Evolutionary conservation across 2,888 invertebrate genomes (phyloP).

Genomic region (Vannuccia rotundouncinata): DNA sequence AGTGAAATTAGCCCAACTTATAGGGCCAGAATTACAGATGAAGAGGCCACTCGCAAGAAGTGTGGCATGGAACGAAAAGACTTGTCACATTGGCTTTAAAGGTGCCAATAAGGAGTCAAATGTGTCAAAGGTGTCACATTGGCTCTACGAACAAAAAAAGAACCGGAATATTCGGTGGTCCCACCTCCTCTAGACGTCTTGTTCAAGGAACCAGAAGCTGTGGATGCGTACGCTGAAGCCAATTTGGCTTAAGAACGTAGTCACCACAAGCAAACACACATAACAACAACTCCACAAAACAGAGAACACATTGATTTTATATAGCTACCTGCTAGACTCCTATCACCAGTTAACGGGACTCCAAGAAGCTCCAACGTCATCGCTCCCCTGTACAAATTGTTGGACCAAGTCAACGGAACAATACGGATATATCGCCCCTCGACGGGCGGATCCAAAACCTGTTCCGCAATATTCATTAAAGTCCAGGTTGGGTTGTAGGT

Average conservation of each 20-base stretch:
- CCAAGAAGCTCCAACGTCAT: background rate
- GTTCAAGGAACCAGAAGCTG: background rate
- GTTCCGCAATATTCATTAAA: no score
- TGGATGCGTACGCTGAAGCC: background rate
- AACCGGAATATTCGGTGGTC: background rate
- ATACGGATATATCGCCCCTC: no score
- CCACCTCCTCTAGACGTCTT: background rate
- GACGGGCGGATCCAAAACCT: no score
- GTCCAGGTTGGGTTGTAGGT: no score
- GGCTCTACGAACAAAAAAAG: background rate
- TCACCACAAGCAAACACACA: background rate
- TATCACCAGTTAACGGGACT: background rate
- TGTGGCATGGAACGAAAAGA: background rate
- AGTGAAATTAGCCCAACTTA: background rate
- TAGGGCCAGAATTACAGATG: background rate
- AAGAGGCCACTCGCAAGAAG: background rate
- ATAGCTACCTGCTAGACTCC: background rate
- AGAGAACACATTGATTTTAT: no score
- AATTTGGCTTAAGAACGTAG: background rate
- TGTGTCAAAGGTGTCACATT: no score
- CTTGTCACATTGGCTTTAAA: background rate
- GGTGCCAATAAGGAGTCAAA: no score
- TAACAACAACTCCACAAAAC: background rate
- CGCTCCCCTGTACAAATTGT: background rate
- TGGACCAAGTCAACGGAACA: no score